Base-by-base conservation (phyloP, 2,888 invertebrate genomes). In the Amphipoea lucens region DNA sequence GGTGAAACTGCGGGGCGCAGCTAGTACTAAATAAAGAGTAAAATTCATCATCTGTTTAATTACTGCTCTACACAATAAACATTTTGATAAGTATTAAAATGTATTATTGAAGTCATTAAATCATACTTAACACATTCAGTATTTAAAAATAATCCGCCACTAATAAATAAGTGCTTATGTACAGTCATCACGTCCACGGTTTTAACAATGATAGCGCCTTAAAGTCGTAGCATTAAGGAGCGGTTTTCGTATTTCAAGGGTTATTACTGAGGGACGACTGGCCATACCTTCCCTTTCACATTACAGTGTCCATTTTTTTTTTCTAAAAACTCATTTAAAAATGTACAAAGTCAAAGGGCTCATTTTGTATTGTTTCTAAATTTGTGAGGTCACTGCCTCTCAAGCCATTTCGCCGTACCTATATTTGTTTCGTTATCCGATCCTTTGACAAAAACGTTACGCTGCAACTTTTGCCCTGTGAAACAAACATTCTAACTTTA, bases 401-500 rank as follows among this genome's bases (percentile, higher is more conserved):
- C 29, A 20, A 45, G 45, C 23, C 42, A 71, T 74, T 75, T 69
- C 5, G 11, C 23, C 1, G 40, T 73, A 29, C 29, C 29, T 29
- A 60, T 62, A 29, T 71, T 75, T 51, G 51, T 74, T 57, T 36
- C 23, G 23, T 0, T 62, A 45, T 51, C 17, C 40, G 0, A 29
- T 42, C 65, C 57, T 81, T 77, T 82, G 71, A 72, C 42, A 85
- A 72, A 69, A 79, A 78, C 36, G 48, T 68, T 63, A 45, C 63
- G 40, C n/a, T 69, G 45, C 63, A 85, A 85, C 67, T 83, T 80
- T 78, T 57, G 7, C 29, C 63, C 42, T 63, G 67, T 70, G 51
- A 79, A 83, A 76, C 69, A 65, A 76, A 76, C 63, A 67, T 77
- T 74, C 62, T 73, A 83, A 75, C 65, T 88, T 81, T 62, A 74